Percentiles rank a stretch among this genome's conserved stretches.
phyloP scores from a whole-genome alignment of 2,113 vertebrate genomes.

The Brienomyrus longianalis region DNA sequence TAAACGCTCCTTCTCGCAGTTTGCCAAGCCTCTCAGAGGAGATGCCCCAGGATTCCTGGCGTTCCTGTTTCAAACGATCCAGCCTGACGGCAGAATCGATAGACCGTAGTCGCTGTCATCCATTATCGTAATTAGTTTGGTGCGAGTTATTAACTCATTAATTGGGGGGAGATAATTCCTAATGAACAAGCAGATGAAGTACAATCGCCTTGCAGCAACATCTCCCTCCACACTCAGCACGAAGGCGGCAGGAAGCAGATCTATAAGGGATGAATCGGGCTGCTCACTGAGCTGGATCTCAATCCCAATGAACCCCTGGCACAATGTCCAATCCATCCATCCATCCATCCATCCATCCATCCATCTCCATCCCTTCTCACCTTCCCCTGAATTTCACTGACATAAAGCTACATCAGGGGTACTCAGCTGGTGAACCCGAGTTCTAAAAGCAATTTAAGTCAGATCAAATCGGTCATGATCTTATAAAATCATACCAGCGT shows the following conservation, averaged over 20 bases:
- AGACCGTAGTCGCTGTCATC: constrained; percentile 5
- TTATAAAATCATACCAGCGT: background rate
- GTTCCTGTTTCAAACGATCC: background rate
- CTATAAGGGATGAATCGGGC: background rate
- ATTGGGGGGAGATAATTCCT: constrained; percentile 15
- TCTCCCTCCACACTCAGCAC: background rate
- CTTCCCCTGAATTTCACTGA: background rate
- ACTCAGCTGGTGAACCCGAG: background rate
- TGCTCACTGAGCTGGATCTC: background rate
- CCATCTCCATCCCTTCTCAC: background rate
- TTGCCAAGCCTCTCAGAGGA: background rate
- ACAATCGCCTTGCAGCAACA: background rate
- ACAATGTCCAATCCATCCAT: background rate
- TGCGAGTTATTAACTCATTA: constrained; percentile 23
- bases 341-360: background rate
- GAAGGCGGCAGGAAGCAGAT: background rate
- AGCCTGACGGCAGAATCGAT: constrained; percentile 2
- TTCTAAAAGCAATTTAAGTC: background rate
- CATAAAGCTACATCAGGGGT: background rate
- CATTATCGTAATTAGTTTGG: constrained; percentile 23
- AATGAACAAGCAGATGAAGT: background rate
- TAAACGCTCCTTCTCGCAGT: background rate
- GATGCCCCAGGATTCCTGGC: background rate
- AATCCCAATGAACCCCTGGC: background rate
- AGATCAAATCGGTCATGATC: background rate